Evolutionary conservation across 2,113 vertebrate genomes (phyloP).

Genomic region (Epinephelus lanceolatus): DNA sequence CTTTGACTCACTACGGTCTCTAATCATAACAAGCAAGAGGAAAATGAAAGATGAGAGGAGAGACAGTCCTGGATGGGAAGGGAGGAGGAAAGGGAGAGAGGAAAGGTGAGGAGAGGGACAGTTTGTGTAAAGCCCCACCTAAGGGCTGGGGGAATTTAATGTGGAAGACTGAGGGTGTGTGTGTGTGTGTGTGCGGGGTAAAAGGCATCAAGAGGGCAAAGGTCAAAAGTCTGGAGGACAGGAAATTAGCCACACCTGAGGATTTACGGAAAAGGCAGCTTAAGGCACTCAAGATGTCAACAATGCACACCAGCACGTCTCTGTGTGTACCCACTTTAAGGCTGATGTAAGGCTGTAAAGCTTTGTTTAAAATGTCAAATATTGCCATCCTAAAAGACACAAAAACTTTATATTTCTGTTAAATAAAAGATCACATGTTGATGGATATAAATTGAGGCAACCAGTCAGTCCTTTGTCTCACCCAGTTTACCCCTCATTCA

Average conservation of each 20-base stretch:
- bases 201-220: constrained; percentile 45
- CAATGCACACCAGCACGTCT: background rate
- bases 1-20: background rate
- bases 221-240: constrained; percentile 71
- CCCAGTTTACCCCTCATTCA: background rate
- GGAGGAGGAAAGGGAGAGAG: constrained; percentile 13
- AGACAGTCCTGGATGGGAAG: background rate
- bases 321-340: background rate
- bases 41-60: constrained; percentile 23
- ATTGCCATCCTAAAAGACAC: background rate
- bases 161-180: constrained; percentile 19
- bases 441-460: background rate
- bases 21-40: constrained; percentile 50
- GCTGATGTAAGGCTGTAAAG: background rate
- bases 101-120: constrained; percentile 62
- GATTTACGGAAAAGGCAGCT: constrained; percentile 51
- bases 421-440: background rate
- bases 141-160: constrained; percentile 24
- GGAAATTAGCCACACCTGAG: constrained; percentile 79
- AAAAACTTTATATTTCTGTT: background rate
- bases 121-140: constrained; percentile 57
- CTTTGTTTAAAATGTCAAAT: background rate
- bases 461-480: constrained; percentile 13
- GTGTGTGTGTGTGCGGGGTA: background rate
- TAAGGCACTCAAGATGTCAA: constrained; percentile 12